Evolutionary conservation across 1,140 invertebrate species (phyloP).

Genomic region (Ericerus pela): DNA sequence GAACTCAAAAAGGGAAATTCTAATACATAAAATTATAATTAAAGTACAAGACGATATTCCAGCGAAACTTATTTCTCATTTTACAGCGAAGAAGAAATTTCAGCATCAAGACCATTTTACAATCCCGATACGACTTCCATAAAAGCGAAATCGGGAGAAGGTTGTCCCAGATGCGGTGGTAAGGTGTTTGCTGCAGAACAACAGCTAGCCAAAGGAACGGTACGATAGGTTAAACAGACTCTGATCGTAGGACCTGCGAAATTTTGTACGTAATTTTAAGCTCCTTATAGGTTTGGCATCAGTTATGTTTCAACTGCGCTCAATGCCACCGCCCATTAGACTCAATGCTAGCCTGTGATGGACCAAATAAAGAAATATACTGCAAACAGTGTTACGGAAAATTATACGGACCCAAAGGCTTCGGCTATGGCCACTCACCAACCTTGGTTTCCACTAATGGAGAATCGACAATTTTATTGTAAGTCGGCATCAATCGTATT

Average conservation of each 20-base stretch:
- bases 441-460: slow-evolving; percentile 62
- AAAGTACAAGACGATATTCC: too few species aligned
- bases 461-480: slow-evolving; percentile 54
- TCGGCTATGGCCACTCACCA: slow-evolving; percentile 72
- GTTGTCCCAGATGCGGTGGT: slow-evolving; percentile 79
- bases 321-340: slow-evolving; percentile 89
- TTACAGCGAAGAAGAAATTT: slow-evolving; percentile 63
- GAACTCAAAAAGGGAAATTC: too few species aligned
- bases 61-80: too few species aligned
- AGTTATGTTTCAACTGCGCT: slow-evolving; percentile 80
- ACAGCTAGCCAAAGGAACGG: slow-evolving; percentile 78
- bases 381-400: slow-evolving; percentile 78
- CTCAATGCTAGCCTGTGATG: slow-evolving; percentile 76
- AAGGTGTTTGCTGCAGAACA: slow-evolving; percentile 89
- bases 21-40: slow-evolving; percentile 13
- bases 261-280: neutral
- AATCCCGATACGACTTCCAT: slow-evolving; percentile 76
- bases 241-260: neutral
- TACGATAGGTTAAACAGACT: slow-evolving; percentile 32
- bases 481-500: slow-evolving; percentile 31
- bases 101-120: slow-evolving; percentile 53
- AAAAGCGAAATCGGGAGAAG: slow-evolving; percentile 69
- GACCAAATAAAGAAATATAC: slow-evolving; percentile 75
- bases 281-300: slow-evolving; percentile 69
- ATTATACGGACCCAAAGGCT: slow-evolving; percentile 78